Evolutionary conservation across 2,113 vertebrate genomes (phyloP).

Genomic region (Centropristis striata): DNA sequence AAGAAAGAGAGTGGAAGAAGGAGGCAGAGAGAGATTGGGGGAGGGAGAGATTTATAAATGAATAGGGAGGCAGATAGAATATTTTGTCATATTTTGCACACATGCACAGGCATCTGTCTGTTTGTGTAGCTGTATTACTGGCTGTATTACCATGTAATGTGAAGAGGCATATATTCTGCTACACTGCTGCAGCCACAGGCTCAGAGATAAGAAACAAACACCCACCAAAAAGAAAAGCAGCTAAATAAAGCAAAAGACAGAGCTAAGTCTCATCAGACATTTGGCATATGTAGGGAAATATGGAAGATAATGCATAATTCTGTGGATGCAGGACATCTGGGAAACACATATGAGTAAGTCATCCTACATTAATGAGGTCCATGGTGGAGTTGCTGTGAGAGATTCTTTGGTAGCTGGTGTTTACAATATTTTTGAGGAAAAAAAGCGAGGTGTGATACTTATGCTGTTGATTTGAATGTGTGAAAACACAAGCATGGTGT

Average conservation of each 20-base stretch:
- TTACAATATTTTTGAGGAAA: neutral
- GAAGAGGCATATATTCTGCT: slow-evolving; percentile 59
- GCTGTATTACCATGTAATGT: slow-evolving; percentile 41
- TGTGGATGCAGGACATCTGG: slow-evolving; percentile 26
- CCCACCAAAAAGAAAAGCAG: slow-evolving; percentile 24
- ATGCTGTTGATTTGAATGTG: slow-evolving; percentile 21
- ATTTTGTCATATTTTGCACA: slow-evolving; percentile 49
- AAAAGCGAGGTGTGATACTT: neutral
- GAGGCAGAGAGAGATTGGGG: slow-evolving; percentile 6
- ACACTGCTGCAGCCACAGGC: slow-evolving; percentile 39
- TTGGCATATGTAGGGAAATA: slow-evolving; percentile 14
- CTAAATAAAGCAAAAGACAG: slow-evolving; percentile 31
- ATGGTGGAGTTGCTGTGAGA: neutral
- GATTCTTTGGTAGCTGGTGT: neutral
- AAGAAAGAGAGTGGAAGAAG: slow-evolving; percentile 73
- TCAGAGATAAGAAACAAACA: slow-evolving; percentile 45
- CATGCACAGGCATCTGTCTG: slow-evolving; percentile 7
- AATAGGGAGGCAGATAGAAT: slow-evolving; percentile 41
- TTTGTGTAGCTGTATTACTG: slow-evolving; percentile 23
- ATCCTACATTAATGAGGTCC: neutral
- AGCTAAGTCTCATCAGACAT: slow-evolving; percentile 10
- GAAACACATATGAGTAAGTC: neutral
- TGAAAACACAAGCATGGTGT: slow-evolving; percentile 8
- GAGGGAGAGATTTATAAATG: slow-evolving; percentile 44
- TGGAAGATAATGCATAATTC: neutral